phyloP scores from a whole-genome alignment of 2,888 invertebrate genomes.

The Drosophila prostipennis region DNA sequence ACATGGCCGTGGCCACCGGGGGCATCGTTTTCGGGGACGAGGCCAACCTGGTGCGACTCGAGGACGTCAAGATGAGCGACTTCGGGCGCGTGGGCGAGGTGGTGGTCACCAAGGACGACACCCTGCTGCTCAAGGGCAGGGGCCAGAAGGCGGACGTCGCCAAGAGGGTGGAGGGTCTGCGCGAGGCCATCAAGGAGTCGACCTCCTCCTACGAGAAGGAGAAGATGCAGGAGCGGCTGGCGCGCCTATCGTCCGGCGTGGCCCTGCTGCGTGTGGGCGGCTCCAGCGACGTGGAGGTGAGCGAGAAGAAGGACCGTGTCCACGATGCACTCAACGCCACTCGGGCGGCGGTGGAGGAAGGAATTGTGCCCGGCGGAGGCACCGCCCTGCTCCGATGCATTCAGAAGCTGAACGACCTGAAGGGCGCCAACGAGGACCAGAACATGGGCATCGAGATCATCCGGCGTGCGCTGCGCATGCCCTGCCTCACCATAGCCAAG shows the following conservation, averaged over 20 bases:
- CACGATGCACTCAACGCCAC: constrained; percentile 97
- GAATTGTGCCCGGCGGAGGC: constrained; percentile 98
- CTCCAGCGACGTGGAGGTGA: constrained; percentile 95
- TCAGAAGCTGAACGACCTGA: constrained; percentile 88
- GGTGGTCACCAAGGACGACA: constrained; percentile 96
- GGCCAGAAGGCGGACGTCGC: constrained; percentile 93
- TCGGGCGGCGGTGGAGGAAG: constrained; percentile 97
- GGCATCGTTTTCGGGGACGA: constrained; percentile 97
- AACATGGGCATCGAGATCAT: constrained; percentile 92
- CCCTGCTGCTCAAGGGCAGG: constrained; percentile 88
- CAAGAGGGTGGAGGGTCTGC: constrained; percentile 91
- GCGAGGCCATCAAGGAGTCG: constrained; percentile 93
- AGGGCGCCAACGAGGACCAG: constrained; percentile 88
- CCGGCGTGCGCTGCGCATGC: constrained; percentile 93
- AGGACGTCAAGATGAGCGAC: constrained; percentile 92
- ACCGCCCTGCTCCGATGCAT: constrained; percentile 94
- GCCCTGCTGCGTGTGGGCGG: constrained; percentile 93
- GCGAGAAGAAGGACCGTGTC: constrained; percentile 97
- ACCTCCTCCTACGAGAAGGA: constrained; percentile 97
- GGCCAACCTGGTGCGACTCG: constrained; percentile 93
- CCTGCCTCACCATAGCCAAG: constrained; percentile 94
- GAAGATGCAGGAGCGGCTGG: constrained; percentile 95
- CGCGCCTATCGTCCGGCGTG: constrained; percentile 93
- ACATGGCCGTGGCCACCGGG: constrained; percentile 96
- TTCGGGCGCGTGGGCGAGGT: constrained; percentile 94